These are phyloP conservation scores for Antrozous pallidus DNA, from an alignment of 2,797 vertebrate genomes.

Conservation along the genomic window DNA sequence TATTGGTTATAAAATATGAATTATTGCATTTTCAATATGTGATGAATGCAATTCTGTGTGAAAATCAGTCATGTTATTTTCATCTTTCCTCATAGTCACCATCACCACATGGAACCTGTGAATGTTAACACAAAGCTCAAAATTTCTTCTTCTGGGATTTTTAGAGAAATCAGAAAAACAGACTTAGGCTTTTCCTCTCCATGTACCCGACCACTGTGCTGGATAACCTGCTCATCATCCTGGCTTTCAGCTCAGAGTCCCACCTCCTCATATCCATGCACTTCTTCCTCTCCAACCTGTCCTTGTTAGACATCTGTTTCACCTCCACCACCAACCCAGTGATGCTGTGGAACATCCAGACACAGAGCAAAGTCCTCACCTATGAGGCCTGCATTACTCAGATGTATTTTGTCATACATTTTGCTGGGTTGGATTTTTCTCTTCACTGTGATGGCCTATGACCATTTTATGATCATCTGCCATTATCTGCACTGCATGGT, in stretches of 20 bases:
- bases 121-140: constrained; percentile 21
- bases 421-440: not conserved
- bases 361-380: not conserved
- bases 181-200: constrained; percentile 45
- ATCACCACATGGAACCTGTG: not conserved
- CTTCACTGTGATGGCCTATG: not conserved
- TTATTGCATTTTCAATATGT: not conserved
- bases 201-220: not conserved
- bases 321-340: too few relatives aligned
- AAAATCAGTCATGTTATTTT: not conserved
- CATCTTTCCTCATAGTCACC: not conserved
- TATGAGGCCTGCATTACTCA: not conserved
- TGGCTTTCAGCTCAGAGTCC: not conserved
- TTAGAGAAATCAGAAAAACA: not conserved
- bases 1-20: not conserved
- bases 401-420: not conserved
- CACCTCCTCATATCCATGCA: not conserved
- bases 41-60: too few relatives aligned
- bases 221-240: constrained; percentile 51
- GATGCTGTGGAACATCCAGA: too few relatives aligned
- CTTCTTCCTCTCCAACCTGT: too few relatives aligned
- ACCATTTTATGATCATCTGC: not conserved
- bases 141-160: constrained; percentile 65
- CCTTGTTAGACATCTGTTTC: too few relatives aligned
- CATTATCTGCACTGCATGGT: not conserved